Evolutionary conservation across 2,888 invertebrate species (phyloP).

Genomic region (Microplitis manilae): DNA sequence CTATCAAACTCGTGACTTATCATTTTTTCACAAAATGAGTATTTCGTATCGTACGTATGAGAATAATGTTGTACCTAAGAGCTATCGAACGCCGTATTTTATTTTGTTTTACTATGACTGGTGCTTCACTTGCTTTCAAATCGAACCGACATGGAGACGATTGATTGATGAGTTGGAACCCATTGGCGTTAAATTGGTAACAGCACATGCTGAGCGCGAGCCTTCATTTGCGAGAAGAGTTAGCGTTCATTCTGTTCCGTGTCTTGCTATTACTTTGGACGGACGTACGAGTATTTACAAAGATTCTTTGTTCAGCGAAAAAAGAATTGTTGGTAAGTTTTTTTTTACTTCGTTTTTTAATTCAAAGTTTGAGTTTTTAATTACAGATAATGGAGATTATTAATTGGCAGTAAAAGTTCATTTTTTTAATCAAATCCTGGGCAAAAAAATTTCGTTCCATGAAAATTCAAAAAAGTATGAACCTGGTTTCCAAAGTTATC

Average conservation of each 20-base stretch:
- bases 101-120: constrained; percentile 95
- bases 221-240: constrained; percentile 83
- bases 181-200: constrained; percentile 85
- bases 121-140: constrained; percentile 92
- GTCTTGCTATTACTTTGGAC: constrained; percentile 85
- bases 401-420: background rate
- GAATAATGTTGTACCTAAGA: constrained; percentile 88
- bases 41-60: constrained; percentile 90
- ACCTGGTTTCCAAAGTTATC: too few species aligned
- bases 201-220: constrained; percentile 89
- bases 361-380: background rate
- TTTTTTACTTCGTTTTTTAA: constrained; percentile 8
- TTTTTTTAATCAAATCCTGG: background rate
- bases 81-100: constrained; percentile 85
- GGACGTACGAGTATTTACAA: constrained; percentile 89
- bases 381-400: too few species aligned
- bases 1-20: constrained; percentile 89
- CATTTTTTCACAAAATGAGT: constrained; percentile 88
- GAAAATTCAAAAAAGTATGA: too few species aligned
- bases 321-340: constrained; percentile 83
- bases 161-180: constrained; percentile 90
- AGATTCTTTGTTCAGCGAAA: constrained; percentile 84
- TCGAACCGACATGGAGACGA: constrained; percentile 89
- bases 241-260: constrained; percentile 86
- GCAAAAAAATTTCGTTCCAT: background rate